Evolutionary conservation across 2,888 invertebrate species (phyloP), one percentile per base, ranked within the genome.

Genomic region (Laothoe populi): DNA sequence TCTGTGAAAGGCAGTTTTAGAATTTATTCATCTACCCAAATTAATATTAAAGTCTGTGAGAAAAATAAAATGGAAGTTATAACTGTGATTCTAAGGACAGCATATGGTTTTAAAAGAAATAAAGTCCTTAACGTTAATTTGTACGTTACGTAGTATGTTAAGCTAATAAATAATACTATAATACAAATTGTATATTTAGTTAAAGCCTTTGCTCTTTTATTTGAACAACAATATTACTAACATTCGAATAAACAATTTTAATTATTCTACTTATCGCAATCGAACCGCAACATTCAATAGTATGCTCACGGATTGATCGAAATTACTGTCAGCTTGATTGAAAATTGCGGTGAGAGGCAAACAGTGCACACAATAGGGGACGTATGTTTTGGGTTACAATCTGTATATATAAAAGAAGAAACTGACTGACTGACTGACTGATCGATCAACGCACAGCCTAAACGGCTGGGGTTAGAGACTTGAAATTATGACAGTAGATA

Each of bases 271-370:
- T 16, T 53, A 19, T 53, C 35, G 19, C 13, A 23, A 31, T 13
- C 4, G 24, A 46, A 53, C 53, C 53, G 16, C 53, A 53, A 19
- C 4, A 31, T 35, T 53, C 19, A 4, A 26, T 35, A 11, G 4
- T 16, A 16, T 31, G 26, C 16, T 49, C 26, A 8, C 31, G 26
- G 16, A 7, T 49, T 31, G 26, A 4, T 10, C 23, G 31, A 26
- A 49, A 49, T 53, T 31, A 53, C 31, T 1, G 49, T 24, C 31
- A 35, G 19, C 16, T 53, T 53, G 53, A 35, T 53, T 53, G 53
- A 19, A 53, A 53, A 35, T 19, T 53, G 53, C 53, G 35, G 53
- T 35, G 3, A 31, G 16, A 10, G 44, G 19, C 26, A 0, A 11
- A 11, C 23, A 8, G 11, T 46, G 46, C 1, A 13, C 38, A 38